A percentile compares a stretch with the other conserved stretches of the same genome.
phyloP scores from a whole-genome alignment of 1,140 invertebrate genomes.

The Nasonia giraulti region DNA sequence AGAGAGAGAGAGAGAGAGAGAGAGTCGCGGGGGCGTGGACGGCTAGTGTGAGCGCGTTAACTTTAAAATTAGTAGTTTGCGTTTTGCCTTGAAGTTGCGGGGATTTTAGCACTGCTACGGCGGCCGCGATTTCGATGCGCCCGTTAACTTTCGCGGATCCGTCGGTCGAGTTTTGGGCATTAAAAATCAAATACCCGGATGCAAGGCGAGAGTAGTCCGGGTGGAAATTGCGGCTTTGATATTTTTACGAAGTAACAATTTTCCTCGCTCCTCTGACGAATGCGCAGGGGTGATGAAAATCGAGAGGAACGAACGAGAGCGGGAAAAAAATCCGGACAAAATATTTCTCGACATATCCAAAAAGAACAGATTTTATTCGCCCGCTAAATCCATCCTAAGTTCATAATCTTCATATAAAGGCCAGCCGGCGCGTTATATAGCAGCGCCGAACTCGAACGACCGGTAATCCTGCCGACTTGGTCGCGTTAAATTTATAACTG shows the following conservation, averaged over 20 bases:
- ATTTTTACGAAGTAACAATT: too few species aligned
- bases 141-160: conserved; percentile 49
- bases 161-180: background rate
- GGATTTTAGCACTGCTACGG: background rate
- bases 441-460: background rate
- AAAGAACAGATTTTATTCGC: background rate
- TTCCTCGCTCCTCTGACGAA: too few species aligned
- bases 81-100: background rate
- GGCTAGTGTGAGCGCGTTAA: background rate
- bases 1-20: too few species aligned
- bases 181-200: background rate
- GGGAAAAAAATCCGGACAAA: background rate
- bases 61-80: conserved; percentile 9
- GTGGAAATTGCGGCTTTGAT: too few species aligned
- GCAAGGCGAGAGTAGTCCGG: too few species aligned
- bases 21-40: too few species aligned
- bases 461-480: background rate
- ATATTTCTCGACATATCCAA: background rate
- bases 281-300: background rate
- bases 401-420: background rate
- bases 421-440: background rate
- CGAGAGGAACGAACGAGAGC: background rate
- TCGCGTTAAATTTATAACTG: conserved; percentile 6
- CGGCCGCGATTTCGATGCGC: conserved; percentile 13
- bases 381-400: background rate